Base-by-base conservation (phyloP, 2,113 vertebrate species). In the Phaethon lepturus region DNA sequence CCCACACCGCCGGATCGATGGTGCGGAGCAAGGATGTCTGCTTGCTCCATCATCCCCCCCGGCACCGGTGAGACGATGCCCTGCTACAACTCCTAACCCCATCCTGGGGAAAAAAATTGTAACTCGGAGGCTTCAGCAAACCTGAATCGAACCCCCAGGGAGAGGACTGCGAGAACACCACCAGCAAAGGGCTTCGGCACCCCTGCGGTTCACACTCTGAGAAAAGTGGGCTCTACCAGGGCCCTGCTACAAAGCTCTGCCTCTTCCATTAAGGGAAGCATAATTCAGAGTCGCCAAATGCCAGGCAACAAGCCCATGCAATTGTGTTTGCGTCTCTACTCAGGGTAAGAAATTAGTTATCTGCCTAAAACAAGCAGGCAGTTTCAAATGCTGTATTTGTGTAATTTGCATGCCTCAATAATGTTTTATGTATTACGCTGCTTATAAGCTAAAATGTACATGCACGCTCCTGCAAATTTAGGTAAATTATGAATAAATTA, bases 401-500 rank as follows among this genome's bases (percentile, higher is more conserved):
- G 96, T 96, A 96, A 97, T 98, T 98, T 97, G 97, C 98, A 98
- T 96, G 97, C 98, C 96, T 98, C 74, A 71, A 90, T 96, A 96
- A 98, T 98, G 98, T 98, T 98, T 98, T 98, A 98, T 98, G 98
- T 98, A 98, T 98, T 95, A 95, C 40, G 93, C 96, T 96, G 93
- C 98, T 98, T 96, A 98, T 91, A 98, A 72, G 97, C 98, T 97
- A 97, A 98, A 98, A 98, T 96, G 98, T 98, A 98, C 98, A 98
- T 93, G 98, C 98, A 98, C 79, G 91, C 97, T 96, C 90, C 98
- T 97, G 97, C 97, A 98, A 98, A 98, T 98, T 98, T 98, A 98
- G 98, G 98, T 98, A 98, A 98, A 98, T 98, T 97, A 98, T 98
- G 98, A 98, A 98, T 98, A 98, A 98, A 98, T 98, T 98, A 98